Base-by-base conservation (phyloP, 1,140 invertebrate genomes). In the Campoletis sonorensis region DNA sequence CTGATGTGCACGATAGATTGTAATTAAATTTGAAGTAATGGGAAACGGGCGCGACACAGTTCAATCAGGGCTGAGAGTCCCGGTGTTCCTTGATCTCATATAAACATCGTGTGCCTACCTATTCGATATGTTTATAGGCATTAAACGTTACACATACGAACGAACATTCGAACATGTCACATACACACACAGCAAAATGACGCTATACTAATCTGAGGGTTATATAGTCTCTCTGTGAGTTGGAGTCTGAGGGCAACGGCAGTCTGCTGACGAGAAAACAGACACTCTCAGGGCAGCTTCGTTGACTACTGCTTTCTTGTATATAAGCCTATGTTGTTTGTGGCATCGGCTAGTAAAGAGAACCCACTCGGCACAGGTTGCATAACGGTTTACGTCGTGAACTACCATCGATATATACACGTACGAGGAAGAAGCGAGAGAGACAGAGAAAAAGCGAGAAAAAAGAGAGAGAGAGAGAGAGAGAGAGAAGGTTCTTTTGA, bases 321-420 rank as follows among this genome's bases (percentile, higher is more conserved):
- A 21, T 21, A 54, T 45, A 45, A 10, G 51, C 18, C 51, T 18
- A 18, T 21, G 51, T n/a, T 54, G 51, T 54, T 58, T 27, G 40
- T 33, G 67, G 40, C 64, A 79, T 70, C 64, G 78, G 37, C 71
- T n/a, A 26, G 68, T 16, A 37, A 15, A 21, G 13, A 71, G 84
- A 85, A 84, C 81, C 82, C 67, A 81, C 79, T 83, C 81, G 51
- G 77, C 82, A 49, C 84, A 85, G 84, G 85, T 85, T 86, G 85
- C 84, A 85, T 87, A 87, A 86, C 85, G 85, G 85, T 86, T 83
- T 73, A 58, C 68, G 51, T 54, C 72, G 33, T 75, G 72, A 45
- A 75, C 84, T 54, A 84, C 83, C 85, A 85, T 84, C 85, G 81
- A 64, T 49, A 58, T 21, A 23, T 30, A 54, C 49, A 21, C 49